phyloP scores from a whole-genome alignment of 1,140 invertebrate species.

The Colletes latitarsis region DNA sequence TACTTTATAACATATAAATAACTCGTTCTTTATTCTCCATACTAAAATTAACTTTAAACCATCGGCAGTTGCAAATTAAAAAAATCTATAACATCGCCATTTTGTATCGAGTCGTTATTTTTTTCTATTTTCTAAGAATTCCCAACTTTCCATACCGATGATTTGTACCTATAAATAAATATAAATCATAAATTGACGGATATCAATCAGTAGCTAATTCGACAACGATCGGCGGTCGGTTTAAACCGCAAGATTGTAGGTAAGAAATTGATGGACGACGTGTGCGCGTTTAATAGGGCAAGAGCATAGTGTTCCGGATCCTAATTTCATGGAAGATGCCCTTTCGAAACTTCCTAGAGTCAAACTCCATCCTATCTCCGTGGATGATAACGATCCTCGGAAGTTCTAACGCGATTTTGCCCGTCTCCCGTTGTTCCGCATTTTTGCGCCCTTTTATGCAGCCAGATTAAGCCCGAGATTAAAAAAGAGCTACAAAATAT shows the following conservation, averaged over 20 bases:
- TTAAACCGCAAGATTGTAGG: background rate
- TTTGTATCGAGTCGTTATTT: too few relatives aligned
- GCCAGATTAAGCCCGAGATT: background rate
- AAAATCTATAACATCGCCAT: too few relatives aligned
- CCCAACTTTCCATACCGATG: too few relatives aligned
- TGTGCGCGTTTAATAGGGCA: background rate
- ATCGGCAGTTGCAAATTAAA: too few relatives aligned
- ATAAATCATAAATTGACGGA: too few relatives aligned
- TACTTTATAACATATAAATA: too few relatives aligned
- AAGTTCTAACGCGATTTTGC: conserved; percentile 36
- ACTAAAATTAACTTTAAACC: too few relatives aligned
- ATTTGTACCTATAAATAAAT: too few relatives aligned
- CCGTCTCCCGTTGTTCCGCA: background rate
- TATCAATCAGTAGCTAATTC: too few relatives aligned
- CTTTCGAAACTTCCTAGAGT: conserved; percentile 28
- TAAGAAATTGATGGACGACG: conserved; percentile 38
- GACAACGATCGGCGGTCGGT: too few relatives aligned
- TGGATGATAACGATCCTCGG: conserved; percentile 14
- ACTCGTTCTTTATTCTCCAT: too few relatives aligned
- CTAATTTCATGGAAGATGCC: conserved; percentile 50
- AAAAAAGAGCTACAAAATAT: background rate
- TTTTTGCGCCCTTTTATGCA: background rate
- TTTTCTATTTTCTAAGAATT: too few relatives aligned
- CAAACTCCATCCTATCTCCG: conserved; percentile 35
- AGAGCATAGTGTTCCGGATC: background rate